Base-by-base conservation (phyloP, 2,888 invertebrate genomes). In the Drepana falcataria region DNA sequence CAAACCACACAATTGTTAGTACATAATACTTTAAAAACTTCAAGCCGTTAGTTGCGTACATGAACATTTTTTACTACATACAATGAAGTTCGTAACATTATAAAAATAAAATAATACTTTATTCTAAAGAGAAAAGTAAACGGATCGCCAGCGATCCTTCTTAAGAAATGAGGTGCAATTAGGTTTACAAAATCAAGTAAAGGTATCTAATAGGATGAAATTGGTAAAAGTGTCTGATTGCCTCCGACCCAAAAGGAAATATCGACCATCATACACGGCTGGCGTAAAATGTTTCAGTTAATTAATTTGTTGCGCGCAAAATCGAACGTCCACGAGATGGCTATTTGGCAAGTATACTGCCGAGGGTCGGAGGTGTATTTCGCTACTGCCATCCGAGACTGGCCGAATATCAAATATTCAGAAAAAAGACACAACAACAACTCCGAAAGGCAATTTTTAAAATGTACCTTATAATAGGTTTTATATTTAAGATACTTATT, bases 121-220 rank as follows among this genome's bases (percentile, higher is more conserved):
- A 87, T 71, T 79, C 86, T 88, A 88, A 83, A 85, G 81, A 89
- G 83, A 87, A 85, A 87, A 80, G 65, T 79, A 84, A 86, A 77
- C 61, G 79, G 88, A 88, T 91, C 90, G 90, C 91, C 91, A 85
- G 91, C 91, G 88, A 91, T 78, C 90, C 80, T 77, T 75, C 60
- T 73, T 73, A 81, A 79, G 80, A 86, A 83, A 88, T 87, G 87
- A 88, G 88, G 87, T 87, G 90, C 84, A 80, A 77, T 76, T 66
- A 82, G 83, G 84, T 83, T 75, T 77, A 83, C 78, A 79, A 81
- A 87, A 84, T 71, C 71, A 83, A 79, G 74, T 85, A 83, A 86
- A 85, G 83, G 85, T 82, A 81, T 75, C 62, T 75, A 80, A 82
- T 75, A 81, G 77, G 78, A 79, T 80, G 78, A 77, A 73, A 68